Evolutionary conservation across 2,797 vertebrate species (phyloP).

Genomic region (Mormyrus proboscirostris): DNA sequence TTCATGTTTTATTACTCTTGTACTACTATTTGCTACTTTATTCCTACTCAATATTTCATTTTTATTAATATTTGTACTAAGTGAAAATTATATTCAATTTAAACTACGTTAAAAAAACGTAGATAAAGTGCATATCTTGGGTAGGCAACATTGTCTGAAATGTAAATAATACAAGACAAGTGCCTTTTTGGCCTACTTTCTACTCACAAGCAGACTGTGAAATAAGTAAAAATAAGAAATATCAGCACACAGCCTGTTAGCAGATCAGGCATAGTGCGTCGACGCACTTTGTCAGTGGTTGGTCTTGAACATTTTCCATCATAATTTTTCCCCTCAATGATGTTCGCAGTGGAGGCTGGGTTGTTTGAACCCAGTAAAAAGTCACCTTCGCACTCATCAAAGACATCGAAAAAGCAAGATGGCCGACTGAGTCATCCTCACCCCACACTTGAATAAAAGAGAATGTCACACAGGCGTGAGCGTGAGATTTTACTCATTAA

Average conservation of each 20-base stretch:
- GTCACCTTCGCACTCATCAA: neutral
- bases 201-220: neutral
- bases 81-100: neutral
- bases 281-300: neutral
- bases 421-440: neutral
- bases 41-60: neutral
- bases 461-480: neutral
- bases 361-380: neutral
- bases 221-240: neutral
- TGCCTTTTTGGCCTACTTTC: neutral
- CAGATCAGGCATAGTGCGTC: neutral
- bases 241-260: neutral
- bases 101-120: neutral
- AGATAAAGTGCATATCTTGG: neutral
- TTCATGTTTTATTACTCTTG: neutral
- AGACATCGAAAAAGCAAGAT: neutral
- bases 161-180: neutral
- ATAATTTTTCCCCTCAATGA: neutral
- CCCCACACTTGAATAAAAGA: neutral
- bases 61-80: neutral
- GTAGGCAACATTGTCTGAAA: neutral
- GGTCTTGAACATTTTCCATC: neutral
- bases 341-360: neutral
- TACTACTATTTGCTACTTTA: neutral
- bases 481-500: neutral